phyloP scores from a whole-genome alignment of 2,797 vertebrate genomes.

The Alca torda region DNA sequence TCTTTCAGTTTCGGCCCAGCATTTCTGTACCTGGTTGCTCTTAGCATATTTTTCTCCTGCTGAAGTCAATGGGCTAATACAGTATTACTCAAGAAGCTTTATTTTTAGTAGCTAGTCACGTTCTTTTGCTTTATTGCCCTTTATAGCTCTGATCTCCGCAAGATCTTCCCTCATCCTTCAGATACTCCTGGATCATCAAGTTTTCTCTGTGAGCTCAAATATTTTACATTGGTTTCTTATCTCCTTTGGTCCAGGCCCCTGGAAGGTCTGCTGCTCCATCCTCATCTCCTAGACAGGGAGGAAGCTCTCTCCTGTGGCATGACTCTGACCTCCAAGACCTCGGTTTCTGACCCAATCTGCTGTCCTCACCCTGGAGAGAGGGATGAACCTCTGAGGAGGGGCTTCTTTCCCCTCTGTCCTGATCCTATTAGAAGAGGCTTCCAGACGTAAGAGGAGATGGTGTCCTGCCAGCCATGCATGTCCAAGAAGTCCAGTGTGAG shows the following conservation, averaged over 20 bases:
- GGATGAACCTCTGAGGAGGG: background rate
- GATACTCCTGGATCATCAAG: background rate
- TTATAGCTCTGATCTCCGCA: background rate
- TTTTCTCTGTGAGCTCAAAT: background rate
- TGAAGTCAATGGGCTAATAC: background rate
- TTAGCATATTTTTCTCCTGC: background rate
- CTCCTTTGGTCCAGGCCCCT: background rate
- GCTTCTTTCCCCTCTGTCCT: background rate
- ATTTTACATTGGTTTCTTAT: background rate
- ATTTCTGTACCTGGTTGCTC: background rate
- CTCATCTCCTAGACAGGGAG: background rate
- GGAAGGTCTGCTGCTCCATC: background rate
- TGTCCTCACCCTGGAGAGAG: background rate
- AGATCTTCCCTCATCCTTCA: background rate
- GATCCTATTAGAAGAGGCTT: background rate
- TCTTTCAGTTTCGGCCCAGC: background rate
- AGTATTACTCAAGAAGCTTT: background rate
- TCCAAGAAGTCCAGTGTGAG: background rate
- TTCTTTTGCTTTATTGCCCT: slow-evolving; percentile 6
- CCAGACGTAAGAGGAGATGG: background rate
- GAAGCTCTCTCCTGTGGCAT: background rate
- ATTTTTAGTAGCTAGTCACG: background rate
- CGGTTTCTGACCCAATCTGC: background rate
- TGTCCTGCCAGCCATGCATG: background rate
- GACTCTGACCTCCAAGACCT: background rate